A percentile compares a stretch with the other conserved stretches of the same genome.
Conservation (phyloP, 2,888 invertebrate species). For the Platycheirus albimanus region DNA sequence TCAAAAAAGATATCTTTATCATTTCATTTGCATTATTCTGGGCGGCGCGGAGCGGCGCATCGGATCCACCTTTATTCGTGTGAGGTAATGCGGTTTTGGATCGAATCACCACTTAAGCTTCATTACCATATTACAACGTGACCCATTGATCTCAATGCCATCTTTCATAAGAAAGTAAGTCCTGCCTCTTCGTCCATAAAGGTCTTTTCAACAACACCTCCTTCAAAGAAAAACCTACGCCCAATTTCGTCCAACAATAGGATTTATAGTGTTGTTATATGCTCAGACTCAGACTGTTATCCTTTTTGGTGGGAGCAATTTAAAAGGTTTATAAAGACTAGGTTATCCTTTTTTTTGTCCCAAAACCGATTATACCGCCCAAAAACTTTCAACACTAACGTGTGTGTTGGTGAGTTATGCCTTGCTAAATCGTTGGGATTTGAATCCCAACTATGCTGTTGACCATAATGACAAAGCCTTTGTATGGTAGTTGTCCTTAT, state of each 20-base stretch:
- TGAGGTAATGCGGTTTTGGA: no score
- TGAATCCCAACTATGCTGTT: neutral
- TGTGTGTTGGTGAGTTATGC: no score
- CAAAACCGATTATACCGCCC: neutral
- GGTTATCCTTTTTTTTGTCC: neutral
- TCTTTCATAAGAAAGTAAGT: no score
- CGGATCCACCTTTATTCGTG: no score
- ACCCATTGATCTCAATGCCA: no score
- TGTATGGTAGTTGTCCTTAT: neutral
- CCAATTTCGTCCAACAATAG: neutral
- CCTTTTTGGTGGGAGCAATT: neutral
- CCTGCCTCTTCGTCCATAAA: no score
- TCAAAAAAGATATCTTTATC: no score
- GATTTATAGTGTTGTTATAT: slow-evolving; percentile 7
- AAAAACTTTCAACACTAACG: neutral
- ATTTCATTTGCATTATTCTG: no score
- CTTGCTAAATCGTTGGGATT: neutral
- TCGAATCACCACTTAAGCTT: no score
- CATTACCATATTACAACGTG: no score
- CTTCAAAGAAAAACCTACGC: neutral
- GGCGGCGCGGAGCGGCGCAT: no score
- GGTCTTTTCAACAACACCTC: neutral
- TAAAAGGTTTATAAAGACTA: neutral
- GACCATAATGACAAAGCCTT: neutral
- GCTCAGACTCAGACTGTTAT: no score